These are phyloP conservation scores for Carettochelys insculpta DNA, from an alignment of 2,113 vertebrate genomes.

Conservation along the genomic window DNA sequence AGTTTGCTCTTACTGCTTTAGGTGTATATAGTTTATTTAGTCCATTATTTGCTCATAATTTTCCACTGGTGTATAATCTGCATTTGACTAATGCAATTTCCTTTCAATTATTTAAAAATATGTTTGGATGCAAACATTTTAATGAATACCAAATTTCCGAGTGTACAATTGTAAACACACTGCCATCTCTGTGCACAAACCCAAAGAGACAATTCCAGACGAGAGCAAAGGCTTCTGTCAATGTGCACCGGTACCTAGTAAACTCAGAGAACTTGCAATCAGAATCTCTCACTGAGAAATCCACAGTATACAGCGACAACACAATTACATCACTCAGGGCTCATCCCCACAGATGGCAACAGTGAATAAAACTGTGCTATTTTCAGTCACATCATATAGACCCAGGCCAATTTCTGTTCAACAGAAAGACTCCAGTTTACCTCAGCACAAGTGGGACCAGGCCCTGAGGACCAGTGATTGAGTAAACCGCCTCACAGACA, in stretches of 20 bases:
- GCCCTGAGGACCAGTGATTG: not conserved
- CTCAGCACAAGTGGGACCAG: not conserved
- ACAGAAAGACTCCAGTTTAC: not conserved
- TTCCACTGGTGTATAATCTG: fast-evolving
- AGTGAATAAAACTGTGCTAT: not conserved
- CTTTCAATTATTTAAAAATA: not conserved
- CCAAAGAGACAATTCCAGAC: fast-evolving
- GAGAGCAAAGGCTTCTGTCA: not conserved
- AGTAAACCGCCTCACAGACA: not conserved
- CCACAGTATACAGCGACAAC: not conserved
- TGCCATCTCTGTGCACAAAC: fast-evolving
- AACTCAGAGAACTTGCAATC: not conserved
- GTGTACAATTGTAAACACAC: not conserved
- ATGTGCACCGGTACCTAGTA: not conserved
- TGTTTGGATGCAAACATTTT: not conserved
- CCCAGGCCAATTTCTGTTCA: not conserved
- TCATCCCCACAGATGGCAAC: not conserved
- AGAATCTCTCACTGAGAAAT: not conserved
- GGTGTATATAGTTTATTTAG: fast-evolving
- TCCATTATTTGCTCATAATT: not conserved
- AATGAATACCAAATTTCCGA: not conserved
- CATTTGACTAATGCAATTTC: not conserved
- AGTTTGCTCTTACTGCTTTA: not conserved
- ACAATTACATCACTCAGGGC: not conserved
- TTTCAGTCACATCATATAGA: not conserved